Evolutionary conservation across 2,888 invertebrate species (phyloP).

Genomic region (Penaeus monodon): DNA sequence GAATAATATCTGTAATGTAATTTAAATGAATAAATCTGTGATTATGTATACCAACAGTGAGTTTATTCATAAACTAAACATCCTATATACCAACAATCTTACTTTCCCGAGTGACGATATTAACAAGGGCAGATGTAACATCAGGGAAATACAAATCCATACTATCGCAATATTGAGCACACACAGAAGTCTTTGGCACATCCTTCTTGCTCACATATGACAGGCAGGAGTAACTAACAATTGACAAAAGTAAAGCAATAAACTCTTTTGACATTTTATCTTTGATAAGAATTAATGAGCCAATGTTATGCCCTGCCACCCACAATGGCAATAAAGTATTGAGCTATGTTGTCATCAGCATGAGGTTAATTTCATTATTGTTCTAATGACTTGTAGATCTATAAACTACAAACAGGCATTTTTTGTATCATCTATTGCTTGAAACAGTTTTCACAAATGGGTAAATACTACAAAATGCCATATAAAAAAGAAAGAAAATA

Average conservation of each 20-base stretch:
- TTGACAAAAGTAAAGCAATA: constrained; percentile 46
- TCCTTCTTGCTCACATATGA: constrained; percentile 49
- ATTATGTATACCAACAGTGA: constrained; percentile 15
- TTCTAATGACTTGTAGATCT: constrained; percentile 28
- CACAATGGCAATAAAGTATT: constrained; percentile 31
- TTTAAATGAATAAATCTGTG: background rate
- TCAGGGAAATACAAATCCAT: constrained; percentile 11
- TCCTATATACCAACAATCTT: constrained; percentile 17
- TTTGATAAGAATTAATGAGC: constrained; percentile 43
- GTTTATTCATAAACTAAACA: constrained; percentile 15
- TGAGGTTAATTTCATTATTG: constrained; percentile 19
- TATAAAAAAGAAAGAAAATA: constrained; percentile 13
- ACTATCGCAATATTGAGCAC: constrained; percentile 54
- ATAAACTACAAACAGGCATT: constrained; percentile 25
- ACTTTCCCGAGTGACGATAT: background rate
- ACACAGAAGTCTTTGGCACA: constrained; percentile 55
- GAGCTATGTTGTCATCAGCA: constrained; percentile 20
- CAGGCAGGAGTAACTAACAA: constrained; percentile 37
- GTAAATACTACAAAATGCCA: constrained; percentile 25
- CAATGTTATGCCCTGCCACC: constrained; percentile 41
- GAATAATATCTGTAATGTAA: background rate
- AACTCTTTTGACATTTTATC: constrained; percentile 30
- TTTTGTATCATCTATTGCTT: constrained; percentile 8
- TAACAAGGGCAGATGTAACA: constrained; percentile 4
- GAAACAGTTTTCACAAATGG: constrained; percentile 14